A percentile compares a stretch with the other conserved stretches of the same genome.
Evolutionary conservation across 1,140 invertebrate genomes (phyloP).

Genomic region (Macrostomum lignano): DNA sequence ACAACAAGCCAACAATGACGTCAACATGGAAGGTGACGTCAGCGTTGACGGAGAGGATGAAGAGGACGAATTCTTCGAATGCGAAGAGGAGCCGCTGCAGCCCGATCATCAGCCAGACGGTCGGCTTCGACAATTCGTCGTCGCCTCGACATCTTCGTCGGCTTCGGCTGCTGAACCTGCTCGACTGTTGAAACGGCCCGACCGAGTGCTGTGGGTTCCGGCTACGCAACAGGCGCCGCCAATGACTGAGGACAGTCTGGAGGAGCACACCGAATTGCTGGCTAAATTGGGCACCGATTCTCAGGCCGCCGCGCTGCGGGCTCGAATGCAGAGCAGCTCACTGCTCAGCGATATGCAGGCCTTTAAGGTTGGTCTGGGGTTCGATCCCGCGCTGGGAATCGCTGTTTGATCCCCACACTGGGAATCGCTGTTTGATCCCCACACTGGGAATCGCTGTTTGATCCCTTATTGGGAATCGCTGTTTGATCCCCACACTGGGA

Average conservation of each 20-base stretch:
- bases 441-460: too few species aligned
- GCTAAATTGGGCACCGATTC: slow-evolving; percentile 47
- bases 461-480: too few species aligned
- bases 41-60: slow-evolving; percentile 6
- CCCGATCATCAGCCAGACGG: slow-evolving; percentile 35
- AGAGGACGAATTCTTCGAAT: slow-evolving; percentile 57
- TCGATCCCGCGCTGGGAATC: too few species aligned
- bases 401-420: too few species aligned
- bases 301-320: slow-evolving; percentile 48
- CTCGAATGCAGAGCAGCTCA: slow-evolving; percentile 71
- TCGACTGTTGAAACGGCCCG: slow-evolving; percentile 18
- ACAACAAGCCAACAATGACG: slow-evolving; percentile 30
- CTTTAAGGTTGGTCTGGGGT: slow-evolving; percentile 88
- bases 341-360: slow-evolving; percentile 88
- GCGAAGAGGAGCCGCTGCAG: slow-evolving; percentile 14
- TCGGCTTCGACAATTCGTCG: slow-evolving; percentile 34
- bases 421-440: too few species aligned
- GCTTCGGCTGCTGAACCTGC: slow-evolving; percentile 37
- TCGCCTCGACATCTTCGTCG: slow-evolving; percentile 22
- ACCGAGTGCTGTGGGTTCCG: slow-evolving; percentile 42
- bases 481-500: too few species aligned
- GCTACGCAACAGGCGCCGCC: slow-evolving; percentile 72
- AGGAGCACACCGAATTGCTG: slow-evolving; percentile 68
- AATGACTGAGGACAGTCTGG: slow-evolving; percentile 79
- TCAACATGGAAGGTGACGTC: slow-evolving; percentile 7